Base-by-base conservation (phyloP, 2,888 invertebrate genomes). In the Dasysyrphus tricinctus region DNA sequence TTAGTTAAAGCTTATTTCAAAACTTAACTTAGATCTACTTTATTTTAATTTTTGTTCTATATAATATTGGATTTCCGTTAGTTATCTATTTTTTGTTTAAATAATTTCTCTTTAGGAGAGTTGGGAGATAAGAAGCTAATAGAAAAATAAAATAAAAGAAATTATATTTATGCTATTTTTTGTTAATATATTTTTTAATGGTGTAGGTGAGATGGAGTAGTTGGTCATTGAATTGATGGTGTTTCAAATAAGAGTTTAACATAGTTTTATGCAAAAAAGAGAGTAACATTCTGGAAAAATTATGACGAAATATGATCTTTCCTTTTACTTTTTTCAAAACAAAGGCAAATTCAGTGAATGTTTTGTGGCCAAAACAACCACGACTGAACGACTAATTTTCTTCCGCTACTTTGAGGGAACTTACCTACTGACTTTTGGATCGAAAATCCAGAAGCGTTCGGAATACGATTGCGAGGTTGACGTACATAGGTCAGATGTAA, bases 101-200 rank as follows among this genome's bases (percentile, higher is more conserved):
- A 19, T 54, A 51, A 67, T 16, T 7, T 76, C 54, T 54, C 42
- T 54, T 85, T 85, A 80, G 73, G 85, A 85, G 61, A 81, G 73
- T 81, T 85, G 81, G 85, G 85, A 85, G 85, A 78, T 70, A 57
- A 85, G 85, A 63, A 85, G 85, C 85, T 85, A 73, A 85, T 85
- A 80, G 74, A 72, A 67, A 78, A 69, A 39, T 54, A 69, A 85
- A 80, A 56, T 70, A 83, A 83, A 74, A 77, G 37, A 70, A 85
- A 77, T 67, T 69, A 49, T 59, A 69, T 77, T 54, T 75, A 75
- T 63, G 49, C 70, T 72, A 74, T 78, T 34, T 78, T 34, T 70
- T 24, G 29, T n/a, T 54, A 51, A 3, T 44, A 49, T 51, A n/a
- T 54, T 32, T n/a, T 7, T 44, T 14, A 69, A 24, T 37, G 47